Evolutionary conservation across 2,888 invertebrate genomes (phyloP), one percentile per base, ranked within the genome.

Genomic region (Escarpia spicata): DNA sequence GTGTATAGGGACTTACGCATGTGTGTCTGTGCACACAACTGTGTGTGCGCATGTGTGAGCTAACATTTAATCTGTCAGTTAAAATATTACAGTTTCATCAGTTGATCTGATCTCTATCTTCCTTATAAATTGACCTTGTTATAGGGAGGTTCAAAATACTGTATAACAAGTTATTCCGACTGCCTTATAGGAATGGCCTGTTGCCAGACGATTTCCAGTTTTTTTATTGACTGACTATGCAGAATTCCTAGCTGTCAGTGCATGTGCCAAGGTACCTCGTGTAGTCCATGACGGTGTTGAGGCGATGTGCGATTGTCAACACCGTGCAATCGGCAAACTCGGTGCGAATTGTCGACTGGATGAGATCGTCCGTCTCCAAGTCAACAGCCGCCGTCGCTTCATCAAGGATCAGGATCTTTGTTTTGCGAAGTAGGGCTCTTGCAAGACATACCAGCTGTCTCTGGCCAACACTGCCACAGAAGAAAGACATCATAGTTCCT

Each of bases 341-440:
- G 43, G 94, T 95, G 31, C 96, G 94, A 91, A 96, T 96, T 12
- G 96, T 96, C 52, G 94, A 93, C 94, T 96, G 96, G 91, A 96
- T 96, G 45, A 96, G 95, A 92, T 96, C 95, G 93, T 96, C 96
- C 31, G 96, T 96, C 94, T 96, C 96, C 90, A 96, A 94, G 92
- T 96, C 96, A 1, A 96, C 96, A 44, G 96, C 96, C 10, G 96
- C 96, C 9, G 96, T 96, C 9, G 96, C 96, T 92, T 96, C 96
- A 93, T 96, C 96, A 45, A 96, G 94, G 9, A 96, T 94, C 90
- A 96, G 94, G 91, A 96, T 95, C 93, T 95, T 96, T 26, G 96
- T 96, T 93, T 96, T 96, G 37, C 96, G 94, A 92, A 96, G 94
- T 91, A 96, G 94, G 26, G 96, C 96, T 92, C 96, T 94, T 6